These are phyloP conservation scores for Leucosticte australis DNA, from an alignment of 2,113 vertebrate genomes.

Conservation along the genomic window DNA sequence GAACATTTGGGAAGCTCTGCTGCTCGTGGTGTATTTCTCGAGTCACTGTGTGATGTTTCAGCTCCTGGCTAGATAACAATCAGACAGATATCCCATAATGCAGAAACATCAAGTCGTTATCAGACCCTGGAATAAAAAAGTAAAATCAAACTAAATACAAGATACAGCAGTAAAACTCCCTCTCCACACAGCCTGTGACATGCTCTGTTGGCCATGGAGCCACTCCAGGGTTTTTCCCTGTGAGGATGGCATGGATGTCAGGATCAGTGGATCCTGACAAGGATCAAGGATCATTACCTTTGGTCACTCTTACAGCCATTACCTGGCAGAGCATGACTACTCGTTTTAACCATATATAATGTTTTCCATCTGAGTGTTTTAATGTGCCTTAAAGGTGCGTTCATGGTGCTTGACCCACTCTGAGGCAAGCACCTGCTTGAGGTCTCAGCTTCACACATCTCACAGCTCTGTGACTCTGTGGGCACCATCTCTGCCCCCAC, in stretches of 20 bases:
- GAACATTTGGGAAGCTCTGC: background rate
- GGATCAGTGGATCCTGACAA: background rate
- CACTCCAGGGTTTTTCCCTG: background rate
- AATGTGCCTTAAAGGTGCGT: background rate
- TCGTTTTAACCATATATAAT: background rate
- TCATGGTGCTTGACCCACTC: background rate
- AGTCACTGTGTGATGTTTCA: background rate
- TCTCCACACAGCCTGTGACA: background rate
- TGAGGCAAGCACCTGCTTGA: background rate
- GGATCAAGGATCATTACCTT: background rate
- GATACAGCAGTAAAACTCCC: background rate
- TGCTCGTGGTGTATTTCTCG: background rate
- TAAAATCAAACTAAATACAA: background rate
- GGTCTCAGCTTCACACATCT: background rate
- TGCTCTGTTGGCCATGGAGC: background rate
- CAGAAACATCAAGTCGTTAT: background rate
- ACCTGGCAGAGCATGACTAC: background rate
- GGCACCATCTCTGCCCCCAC: background rate
- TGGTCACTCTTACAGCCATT: background rate
- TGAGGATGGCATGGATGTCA: fast-evolving
- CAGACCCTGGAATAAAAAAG: background rate
- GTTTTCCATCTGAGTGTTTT: background rate
- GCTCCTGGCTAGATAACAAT: background rate
- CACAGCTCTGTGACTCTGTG: background rate
- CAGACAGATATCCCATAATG: background rate